Evolutionary conservation across 2,888 invertebrate species (phyloP).

Genomic region (Nomada goodeniana): DNA sequence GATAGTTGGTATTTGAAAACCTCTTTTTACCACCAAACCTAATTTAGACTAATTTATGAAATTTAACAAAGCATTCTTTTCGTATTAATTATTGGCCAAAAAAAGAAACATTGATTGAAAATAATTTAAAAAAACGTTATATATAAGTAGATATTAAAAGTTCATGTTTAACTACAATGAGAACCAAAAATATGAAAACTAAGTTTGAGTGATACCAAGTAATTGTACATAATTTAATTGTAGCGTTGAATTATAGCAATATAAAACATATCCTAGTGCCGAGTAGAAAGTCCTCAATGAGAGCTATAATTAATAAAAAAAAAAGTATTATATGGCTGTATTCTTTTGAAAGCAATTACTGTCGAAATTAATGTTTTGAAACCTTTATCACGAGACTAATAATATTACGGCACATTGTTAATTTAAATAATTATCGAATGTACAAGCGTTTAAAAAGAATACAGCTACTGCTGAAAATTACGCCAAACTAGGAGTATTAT

Average conservation of each 20-base stretch:
- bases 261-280: constrained; percentile 68
- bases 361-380: background rate
- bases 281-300: constrained; percentile 42
- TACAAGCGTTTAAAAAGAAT: constrained; percentile 34
- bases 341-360: constrained; percentile 37
- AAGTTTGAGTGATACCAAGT: constrained; percentile 8
- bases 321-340: constrained; percentile 48
- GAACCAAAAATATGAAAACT: constrained; percentile 13
- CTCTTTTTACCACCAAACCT: background rate
- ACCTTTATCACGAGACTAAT: constrained; percentile 1
- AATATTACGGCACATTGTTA: background rate
- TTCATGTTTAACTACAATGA: background rate
- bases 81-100: background rate
- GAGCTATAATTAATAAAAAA: constrained; percentile 26
- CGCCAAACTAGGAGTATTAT: constrained; percentile 53
- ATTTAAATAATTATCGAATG: constrained; percentile 3
- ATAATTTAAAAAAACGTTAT: constrained; percentile 14
- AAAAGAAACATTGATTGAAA: background rate
- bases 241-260: constrained; percentile 67
- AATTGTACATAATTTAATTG: constrained; percentile 29
- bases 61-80: background rate
- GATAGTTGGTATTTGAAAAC: background rate
- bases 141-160: constrained; percentile 3
- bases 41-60: background rate
- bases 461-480: constrained; percentile 23